Conservation (phyloP, 1,140 invertebrate genomes). For the Protaetia brevitarsis region DNA sequence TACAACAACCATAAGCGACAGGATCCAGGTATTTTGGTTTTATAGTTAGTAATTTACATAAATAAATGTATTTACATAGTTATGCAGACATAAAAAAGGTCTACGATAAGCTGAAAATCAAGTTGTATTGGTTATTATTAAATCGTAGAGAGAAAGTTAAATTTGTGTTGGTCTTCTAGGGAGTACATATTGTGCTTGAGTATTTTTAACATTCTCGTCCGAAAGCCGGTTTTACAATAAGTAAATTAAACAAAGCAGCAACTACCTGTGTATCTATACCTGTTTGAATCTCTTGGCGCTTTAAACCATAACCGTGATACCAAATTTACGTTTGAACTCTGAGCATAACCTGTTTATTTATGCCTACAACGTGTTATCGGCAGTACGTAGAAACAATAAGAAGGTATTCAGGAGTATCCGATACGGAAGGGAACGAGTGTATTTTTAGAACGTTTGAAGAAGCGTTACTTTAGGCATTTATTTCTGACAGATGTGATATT, state of each 20-base stretch:
- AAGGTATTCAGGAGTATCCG: not conserved
- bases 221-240: conserved; percentile 20
- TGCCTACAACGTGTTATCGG: not conserved
- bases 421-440: conserved; percentile 2
- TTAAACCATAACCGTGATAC: not conserved
- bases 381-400: not conserved
- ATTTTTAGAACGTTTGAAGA: not conserved
- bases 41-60: not conserved
- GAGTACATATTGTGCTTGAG: conserved; percentile 5
- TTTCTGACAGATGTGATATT: not conserved
- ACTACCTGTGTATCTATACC: conserved; percentile 19
- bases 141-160: conserved; percentile 21
- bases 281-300: conserved; percentile 19
- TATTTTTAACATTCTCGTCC: not conserved
- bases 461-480: not conserved
- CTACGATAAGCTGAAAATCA: not conserved
- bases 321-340: not conserved
- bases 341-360: not conserved
- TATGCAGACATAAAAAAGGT: not conserved
- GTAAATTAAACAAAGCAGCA: conserved; percentile 21
- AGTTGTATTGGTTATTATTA: not conserved
- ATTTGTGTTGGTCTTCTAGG: not conserved
- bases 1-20: not conserved
- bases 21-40: conserved; percentile 8
- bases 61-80: not conserved